Evolutionary conservation across 2,797 vertebrate genomes (phyloP).

Genomic region (Todus mexicanus): DNA sequence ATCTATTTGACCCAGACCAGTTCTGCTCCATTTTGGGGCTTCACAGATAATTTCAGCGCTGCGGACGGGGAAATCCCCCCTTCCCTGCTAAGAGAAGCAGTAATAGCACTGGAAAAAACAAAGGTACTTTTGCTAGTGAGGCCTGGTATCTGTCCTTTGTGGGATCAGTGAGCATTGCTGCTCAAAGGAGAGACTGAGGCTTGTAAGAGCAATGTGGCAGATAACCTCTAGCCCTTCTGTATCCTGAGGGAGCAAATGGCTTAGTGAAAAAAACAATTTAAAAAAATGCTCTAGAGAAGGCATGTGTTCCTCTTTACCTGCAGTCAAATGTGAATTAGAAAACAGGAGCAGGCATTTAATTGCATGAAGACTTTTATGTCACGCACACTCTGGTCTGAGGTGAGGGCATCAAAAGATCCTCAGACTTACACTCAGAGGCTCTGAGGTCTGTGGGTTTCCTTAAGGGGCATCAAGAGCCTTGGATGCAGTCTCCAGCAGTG

Average conservation of each 20-base stretch:
- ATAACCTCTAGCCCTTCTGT: constrained; percentile 28
- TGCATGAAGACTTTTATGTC: neutral
- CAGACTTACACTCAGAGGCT: neutral
- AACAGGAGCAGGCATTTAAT: neutral
- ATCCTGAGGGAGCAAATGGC: constrained; percentile 19
- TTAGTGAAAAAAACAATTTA: constrained; percentile 15
- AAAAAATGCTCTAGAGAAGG: neutral
- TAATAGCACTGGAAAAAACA: neutral
- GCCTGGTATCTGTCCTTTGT: neutral
- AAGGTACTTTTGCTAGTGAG: neutral
- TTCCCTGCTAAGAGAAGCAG: neutral
- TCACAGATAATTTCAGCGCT: neutral
- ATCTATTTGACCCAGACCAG: neutral
- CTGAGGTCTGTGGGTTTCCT: neutral
- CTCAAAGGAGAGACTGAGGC: constrained; percentile 1
- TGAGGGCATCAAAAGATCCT: neutral
- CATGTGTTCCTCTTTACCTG: neutral
- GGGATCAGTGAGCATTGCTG: neutral
- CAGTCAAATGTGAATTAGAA: neutral
- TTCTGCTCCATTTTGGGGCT: constrained; percentile 6
- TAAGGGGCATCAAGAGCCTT: neutral
- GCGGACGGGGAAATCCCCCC: neutral
- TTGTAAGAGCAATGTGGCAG: neutral
- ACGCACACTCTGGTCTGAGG: neutral
- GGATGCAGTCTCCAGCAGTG: constrained; percentile 15